These are phyloP conservation scores for Rhabdomys dilectus DNA, from an alignment of 2,113 vertebrate species.

Conservation along the genomic window DNA sequence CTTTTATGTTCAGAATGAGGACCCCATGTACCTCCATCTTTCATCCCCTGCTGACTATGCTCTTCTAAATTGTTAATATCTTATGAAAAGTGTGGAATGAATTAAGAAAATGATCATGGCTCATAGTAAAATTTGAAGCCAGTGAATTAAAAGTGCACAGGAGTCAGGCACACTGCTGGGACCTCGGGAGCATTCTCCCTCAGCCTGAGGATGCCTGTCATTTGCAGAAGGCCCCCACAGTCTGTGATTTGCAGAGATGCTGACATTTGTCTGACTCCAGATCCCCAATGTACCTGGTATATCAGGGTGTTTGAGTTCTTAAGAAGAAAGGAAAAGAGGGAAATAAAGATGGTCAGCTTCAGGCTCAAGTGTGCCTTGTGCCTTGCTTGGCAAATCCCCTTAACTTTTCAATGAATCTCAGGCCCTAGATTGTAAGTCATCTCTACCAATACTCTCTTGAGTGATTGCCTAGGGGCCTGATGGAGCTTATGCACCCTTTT, in stretches of 20 bases:
- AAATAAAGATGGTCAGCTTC: slow-evolving; percentile 28
- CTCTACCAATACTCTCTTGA: slow-evolving; percentile 32
- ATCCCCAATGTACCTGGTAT: background rate
- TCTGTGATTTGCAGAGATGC: background rate
- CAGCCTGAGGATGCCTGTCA: background rate
- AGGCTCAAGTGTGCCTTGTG: slow-evolving; percentile 31
- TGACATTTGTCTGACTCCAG: slow-evolving; percentile 43
- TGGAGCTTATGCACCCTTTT: slow-evolving; percentile 23
- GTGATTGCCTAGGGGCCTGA: slow-evolving; percentile 37
- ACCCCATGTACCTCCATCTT: background rate
- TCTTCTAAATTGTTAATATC: slow-evolving; percentile 29
- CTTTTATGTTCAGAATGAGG: background rate
- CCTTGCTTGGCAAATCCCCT: slow-evolving; percentile 50
- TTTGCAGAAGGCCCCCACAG: background rate
- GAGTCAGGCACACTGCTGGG: background rate
- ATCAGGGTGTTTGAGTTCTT: slow-evolving; percentile 1
- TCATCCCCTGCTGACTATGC: background rate
- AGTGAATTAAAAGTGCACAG: slow-evolving; percentile 9
- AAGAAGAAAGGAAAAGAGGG: slow-evolving; percentile 39
- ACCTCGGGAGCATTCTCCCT: background rate
- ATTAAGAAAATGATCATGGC: slow-evolving; percentile 29
- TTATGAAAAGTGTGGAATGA: slow-evolving; percentile 12
- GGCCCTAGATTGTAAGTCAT: slow-evolving; percentile 55
- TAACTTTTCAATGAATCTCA: slow-evolving; percentile 42
- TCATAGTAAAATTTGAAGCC: background rate